A percentile compares a stretch with the other conserved stretches of the same genome.
phyloP scores from a whole-genome alignment of 2,113 vertebrate genomes.

The Natator depressus region DNA sequence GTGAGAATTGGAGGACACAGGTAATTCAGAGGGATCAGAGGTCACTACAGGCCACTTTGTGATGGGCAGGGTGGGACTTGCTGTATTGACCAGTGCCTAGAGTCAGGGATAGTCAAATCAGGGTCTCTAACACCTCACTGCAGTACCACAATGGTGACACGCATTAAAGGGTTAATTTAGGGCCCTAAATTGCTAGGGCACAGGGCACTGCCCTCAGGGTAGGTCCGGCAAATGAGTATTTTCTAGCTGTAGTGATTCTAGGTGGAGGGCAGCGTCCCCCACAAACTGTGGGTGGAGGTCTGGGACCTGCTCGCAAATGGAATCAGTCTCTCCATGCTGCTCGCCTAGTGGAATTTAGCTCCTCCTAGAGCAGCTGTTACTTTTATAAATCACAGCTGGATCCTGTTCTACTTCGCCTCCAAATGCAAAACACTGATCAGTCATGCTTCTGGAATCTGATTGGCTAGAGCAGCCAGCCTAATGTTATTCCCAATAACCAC shows the following conservation, averaged over 20 bases:
- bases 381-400: not conserved
- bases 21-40: too few relatives aligned
- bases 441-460: not conserved
- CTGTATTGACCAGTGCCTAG: too few relatives aligned
- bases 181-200: too few relatives aligned
- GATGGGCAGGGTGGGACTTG: too few relatives aligned
- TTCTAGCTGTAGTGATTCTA: not conserved
- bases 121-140: too few relatives aligned
- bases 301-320: not conserved
- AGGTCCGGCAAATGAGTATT: not conserved
- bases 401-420: not conserved
- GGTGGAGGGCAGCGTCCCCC: not conserved
- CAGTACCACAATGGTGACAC: too few relatives aligned
- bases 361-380: not conserved
- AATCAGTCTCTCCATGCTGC: not conserved
- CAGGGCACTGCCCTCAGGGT: too few relatives aligned
- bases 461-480: not conserved
- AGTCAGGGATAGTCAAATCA: too few relatives aligned
- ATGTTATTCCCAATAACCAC: not conserved
- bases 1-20: too few relatives aligned
- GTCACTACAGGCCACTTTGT: too few relatives aligned
- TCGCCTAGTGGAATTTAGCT: not conserved
- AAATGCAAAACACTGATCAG: not conserved
- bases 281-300: not conserved
- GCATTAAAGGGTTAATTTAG: too few relatives aligned